Evolutionary conservation across 2,888 invertebrate species (phyloP), one percentile per base, ranked within the genome.

Genomic region (Troides aeacus): DNA sequence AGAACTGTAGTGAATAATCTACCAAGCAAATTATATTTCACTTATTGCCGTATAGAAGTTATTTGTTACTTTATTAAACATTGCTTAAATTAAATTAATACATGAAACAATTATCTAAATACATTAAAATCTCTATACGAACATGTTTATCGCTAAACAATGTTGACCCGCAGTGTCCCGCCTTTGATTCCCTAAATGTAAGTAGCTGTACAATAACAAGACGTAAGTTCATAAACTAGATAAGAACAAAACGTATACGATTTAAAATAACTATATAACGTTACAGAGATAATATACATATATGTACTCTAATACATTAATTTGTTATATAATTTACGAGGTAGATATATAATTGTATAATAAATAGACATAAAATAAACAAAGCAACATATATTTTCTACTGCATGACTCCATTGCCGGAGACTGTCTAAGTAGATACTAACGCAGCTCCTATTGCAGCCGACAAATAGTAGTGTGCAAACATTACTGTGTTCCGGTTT

Each of bases 171-270:
- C 23, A 24, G 58, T 39, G 30, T 23, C 42, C 58, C 62, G 59
- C 21, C 30, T 66, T 66, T 58, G 62, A 66, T 70, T 62, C 62
- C 57, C 62, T 39, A 66, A 66, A 59, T 62, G 62, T 65, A 23
- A 62, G 21, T 50, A 30, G 30, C 30, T 30, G 30, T 30, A 63
- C 15, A 23, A 36, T 5, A 30, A 36, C 30, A 53, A 56, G 42
- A 57, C 46, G 46, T 56, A 15, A 61, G 46, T 46, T 18, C 56
- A 21, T 57, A 17, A 42, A 2, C 21, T n/a, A 57, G 61, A 69
- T 65, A 65, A 65, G n/a, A 39, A 18, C n/a, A 61, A 61, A 61
- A 39, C 39, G 10, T 8, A 39, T 39, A 10, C 1, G 39, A 39
- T 39, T 39, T 39, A 39, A 61, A n/a, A n/a, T 60, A 17, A 57